A percentile compares a stretch with the other conserved stretches of the same genome.
phyloP scores from a whole-genome alignment of 2,797 vertebrate species.

The Simalia tracyae region DNA sequence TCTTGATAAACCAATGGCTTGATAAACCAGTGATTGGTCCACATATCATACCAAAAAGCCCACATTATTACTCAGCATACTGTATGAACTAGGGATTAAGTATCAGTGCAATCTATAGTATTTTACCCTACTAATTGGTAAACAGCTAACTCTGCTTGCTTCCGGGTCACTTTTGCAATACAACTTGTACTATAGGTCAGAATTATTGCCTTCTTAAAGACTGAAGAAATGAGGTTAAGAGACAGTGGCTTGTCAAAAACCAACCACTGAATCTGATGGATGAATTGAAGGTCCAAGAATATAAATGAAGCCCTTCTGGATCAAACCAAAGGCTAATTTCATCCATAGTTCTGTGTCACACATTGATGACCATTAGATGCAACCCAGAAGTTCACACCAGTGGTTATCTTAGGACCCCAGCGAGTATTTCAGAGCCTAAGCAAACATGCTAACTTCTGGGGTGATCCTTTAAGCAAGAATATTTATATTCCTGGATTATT shows the following conservation, averaged over 20 bases:
- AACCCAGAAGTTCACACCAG: not conserved
- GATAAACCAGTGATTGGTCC: not conserved
- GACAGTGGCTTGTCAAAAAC: not conserved
- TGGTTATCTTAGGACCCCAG: not conserved
- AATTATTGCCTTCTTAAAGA: not conserved
- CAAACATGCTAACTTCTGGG: not conserved
- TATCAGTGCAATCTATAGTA: not conserved
- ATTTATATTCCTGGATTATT: not conserved
- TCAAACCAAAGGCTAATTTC: not conserved
- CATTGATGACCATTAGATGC: not conserved
- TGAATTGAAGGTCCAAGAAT: not conserved
- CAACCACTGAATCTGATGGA: not conserved
- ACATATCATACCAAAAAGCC: not conserved
- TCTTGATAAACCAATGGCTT: not conserved
- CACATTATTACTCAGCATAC: not conserved
- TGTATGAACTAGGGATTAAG: not conserved
- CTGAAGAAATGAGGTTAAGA: not conserved
- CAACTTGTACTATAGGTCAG: not conserved
- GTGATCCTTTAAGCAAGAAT: not conserved
- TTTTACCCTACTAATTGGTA: not conserved
- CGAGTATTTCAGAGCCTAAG: not conserved
- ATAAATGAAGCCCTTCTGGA: not conserved
- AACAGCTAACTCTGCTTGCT: not conserved
- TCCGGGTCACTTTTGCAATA: not conserved
- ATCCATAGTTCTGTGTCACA: not conserved